phyloP scores from a whole-genome alignment of 2,797 vertebrate genomes.

The Pantherophis alleghaniensis region DNA sequence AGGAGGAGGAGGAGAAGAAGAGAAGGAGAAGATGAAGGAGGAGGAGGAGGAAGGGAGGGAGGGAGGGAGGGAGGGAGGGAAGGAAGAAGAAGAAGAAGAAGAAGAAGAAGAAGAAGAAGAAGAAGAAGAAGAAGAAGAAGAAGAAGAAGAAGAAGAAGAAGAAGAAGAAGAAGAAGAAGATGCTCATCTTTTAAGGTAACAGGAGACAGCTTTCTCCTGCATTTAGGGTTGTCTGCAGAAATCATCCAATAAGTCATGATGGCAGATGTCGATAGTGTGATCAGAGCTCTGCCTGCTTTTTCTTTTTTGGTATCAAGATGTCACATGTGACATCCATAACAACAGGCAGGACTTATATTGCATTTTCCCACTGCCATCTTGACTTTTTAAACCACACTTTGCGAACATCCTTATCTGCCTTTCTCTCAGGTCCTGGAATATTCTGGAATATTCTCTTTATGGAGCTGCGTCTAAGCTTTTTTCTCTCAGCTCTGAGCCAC shows the following conservation, averaged over 20 bases:
- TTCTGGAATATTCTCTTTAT: background rate
- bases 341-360: background rate
- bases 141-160: too few species aligned
- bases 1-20: background rate
- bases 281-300: background rate
- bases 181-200: background rate
- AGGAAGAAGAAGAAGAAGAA: too few species aligned
- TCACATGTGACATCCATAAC: background rate
- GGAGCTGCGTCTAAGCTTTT: background rate
- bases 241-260: background rate
- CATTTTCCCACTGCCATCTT: background rate
- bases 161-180: too few species aligned
- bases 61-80: accelerated
- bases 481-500: background rate
- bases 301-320: background rate
- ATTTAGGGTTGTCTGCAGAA: background rate
- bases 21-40: too few species aligned
- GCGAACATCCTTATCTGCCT: background rate
- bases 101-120: too few species aligned
- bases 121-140: too few species aligned
- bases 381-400: background rate
- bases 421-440: background rate
- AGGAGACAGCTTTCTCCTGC: background rate
- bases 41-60: too few species aligned
- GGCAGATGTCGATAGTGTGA: background rate